Evolutionary conservation across 1,140 invertebrate species (phyloP).

Genomic region (Leptinotarsa defecta): DNA sequence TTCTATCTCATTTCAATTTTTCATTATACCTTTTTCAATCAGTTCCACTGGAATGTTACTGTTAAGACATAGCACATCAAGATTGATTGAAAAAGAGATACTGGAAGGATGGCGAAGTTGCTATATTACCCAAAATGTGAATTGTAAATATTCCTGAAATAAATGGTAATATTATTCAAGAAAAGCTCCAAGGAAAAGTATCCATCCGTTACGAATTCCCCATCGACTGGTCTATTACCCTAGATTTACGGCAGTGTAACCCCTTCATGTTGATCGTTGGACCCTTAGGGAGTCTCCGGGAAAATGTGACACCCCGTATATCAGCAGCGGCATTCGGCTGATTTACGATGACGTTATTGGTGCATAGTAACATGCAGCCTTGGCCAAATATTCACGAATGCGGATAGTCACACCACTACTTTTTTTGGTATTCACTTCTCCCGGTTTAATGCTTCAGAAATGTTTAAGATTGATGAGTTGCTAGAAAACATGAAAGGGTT

Average conservation of each 20-base stretch:
- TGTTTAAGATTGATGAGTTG: neutral
- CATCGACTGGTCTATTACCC: conserved; percentile 5
- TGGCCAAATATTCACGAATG: conserved; percentile 17
- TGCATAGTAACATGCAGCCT: conserved; percentile 21
- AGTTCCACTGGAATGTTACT: too few relatives aligned
- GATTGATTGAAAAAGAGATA: too few relatives aligned
- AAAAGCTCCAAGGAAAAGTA: neutral
- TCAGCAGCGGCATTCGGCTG: conserved; percentile 16
- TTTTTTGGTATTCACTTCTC: neutral
- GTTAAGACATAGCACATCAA: too few relatives aligned
- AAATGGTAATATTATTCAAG: neutral
- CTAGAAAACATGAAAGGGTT: neutral
- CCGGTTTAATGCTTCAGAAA: neutral
- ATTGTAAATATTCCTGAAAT: too few relatives aligned
- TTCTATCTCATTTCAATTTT: too few relatives aligned
- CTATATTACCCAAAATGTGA: too few relatives aligned
- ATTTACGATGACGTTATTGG: conserved; percentile 23
- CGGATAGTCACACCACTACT: conserved; percentile 15
- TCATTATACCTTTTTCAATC: too few relatives aligned
- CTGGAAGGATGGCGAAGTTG: too few relatives aligned
- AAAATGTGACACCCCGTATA: conserved; percentile 2
- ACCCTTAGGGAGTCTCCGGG: neutral
- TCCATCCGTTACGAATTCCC: too few relatives aligned
- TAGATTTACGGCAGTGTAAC: neutral
- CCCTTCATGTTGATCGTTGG: neutral